Evolutionary conservation across 2,888 invertebrate species (phyloP), one percentile per base, ranked within the genome.

Genomic region (Didymodactylos carnosus): DNA sequence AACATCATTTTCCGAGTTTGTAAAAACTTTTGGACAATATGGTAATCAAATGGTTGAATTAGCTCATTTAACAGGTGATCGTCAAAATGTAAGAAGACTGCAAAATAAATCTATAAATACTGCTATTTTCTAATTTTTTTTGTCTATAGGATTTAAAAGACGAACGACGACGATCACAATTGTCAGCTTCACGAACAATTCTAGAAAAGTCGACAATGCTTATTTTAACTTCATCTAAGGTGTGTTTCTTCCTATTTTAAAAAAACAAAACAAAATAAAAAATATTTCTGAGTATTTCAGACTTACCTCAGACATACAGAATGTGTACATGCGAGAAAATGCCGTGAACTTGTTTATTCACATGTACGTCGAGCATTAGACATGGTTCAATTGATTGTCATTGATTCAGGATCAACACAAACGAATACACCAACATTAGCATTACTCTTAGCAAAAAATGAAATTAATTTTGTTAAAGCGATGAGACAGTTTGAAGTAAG

Each of bases 21-120:
- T 73, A 10, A 73, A 53, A 39, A 25, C 62, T 6, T 98, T 98
- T 86, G 94, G 94, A 78, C 92, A 94, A 83, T 97, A 98, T 83
- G 98, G 97, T 51, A 90, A 90, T 29, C 94, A 97, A 83, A 97
- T 98, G 95, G 94, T 98, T 77, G 95, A 97, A 83, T 85, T 98
- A 78, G 95, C 97, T 35, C 91, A 95, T 82, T 87, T 95, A 76
- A 93, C 94, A 27, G 94, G 88, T 23, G 88, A 88, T 80, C 83
- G 89, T 79, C 88, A 88, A 82, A 92, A 91, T 80, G 93, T 85
- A 78, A 81, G 82, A 77, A n/a, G n/a, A n/a, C n/a, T n/a, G n/a
- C n/a, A n/a, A n/a, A n/a, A n/a, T 1, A 13, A 10, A 39, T 14
- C 2, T 62, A 35, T 23, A 6, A 16, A 19, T 29, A 49, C 5